A percentile compares a stretch with the other conserved stretches of the same genome.
Conservation (phyloP, 2,888 invertebrate genomes). For the Aphidoletes aphidimyza region DNA sequence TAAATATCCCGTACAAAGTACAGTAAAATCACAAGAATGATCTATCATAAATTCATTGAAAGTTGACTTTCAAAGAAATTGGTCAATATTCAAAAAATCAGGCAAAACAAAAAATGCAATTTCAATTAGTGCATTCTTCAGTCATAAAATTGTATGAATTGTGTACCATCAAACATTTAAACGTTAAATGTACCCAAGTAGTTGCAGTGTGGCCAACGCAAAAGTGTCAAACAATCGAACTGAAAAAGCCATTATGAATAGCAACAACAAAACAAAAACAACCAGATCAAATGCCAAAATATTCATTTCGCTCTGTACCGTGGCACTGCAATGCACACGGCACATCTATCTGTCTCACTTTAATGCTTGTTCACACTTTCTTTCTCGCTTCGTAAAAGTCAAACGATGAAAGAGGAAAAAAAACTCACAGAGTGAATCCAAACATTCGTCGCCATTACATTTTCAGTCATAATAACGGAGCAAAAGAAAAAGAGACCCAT, state of each 20-base stretch:
- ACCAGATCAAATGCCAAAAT: constrained; percentile 43
- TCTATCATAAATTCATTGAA: too few species aligned
- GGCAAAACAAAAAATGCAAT: too few species aligned
- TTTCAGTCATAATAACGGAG: constrained; percentile 54
- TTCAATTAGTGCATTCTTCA: too few species aligned
- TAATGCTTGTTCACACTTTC: constrained; percentile 3
- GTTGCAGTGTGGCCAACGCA: neutral
- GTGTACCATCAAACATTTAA: neutral
- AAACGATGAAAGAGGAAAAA: constrained; percentile 29
- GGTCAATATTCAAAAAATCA: too few species aligned
- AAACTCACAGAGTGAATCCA: constrained; percentile 48
- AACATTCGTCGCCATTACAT: constrained; percentile 54
- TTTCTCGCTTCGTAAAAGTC: constrained; percentile 52
- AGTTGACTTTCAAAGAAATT: too few species aligned
- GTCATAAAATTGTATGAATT: neutral
- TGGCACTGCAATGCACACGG: neutral
- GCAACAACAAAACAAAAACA: constrained; percentile 53
- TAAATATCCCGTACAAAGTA: too few species aligned
- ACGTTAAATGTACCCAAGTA: neutral
- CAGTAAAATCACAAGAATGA: too few species aligned
- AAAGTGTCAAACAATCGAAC: neutral
- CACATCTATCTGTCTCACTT: neutral
- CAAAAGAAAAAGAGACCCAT: neutral
- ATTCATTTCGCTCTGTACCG: neutral
- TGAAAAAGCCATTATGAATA: neutral